Percentiles rank a stretch among this genome's conserved stretches.
Conservation (phyloP, 2,888 invertebrate genomes). For the Amphipyra berbera region DNA sequence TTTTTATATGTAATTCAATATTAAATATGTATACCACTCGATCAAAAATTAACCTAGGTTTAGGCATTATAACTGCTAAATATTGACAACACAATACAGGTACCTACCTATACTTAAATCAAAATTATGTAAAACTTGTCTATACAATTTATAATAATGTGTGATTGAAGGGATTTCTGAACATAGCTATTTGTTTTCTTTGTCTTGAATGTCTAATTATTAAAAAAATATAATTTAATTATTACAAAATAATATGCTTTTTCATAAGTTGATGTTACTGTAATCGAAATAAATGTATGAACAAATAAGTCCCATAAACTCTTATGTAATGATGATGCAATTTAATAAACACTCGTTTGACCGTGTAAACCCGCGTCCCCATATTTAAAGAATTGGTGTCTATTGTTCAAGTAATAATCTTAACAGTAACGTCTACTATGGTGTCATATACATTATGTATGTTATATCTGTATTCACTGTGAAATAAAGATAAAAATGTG, state of each 20-base stretch:
- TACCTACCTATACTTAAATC: constrained; percentile 32
- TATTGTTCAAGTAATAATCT: constrained; percentile 45
- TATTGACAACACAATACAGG: constrained; percentile 26
- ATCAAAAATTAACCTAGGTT: constrained; percentile 51
- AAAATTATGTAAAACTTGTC: constrained; percentile 49
- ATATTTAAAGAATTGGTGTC: constrained; percentile 51
- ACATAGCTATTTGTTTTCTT: constrained; percentile 28
- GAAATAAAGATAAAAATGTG: constrained; percentile 52
- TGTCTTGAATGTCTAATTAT: constrained; percentile 31
- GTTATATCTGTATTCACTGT: constrained; percentile 51
- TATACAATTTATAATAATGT: constrained; percentile 43
- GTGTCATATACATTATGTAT: constrained; percentile 53
- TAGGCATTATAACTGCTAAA: constrained; percentile 20
- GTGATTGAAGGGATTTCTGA: constrained; percentile 31
- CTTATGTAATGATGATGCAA: no score
- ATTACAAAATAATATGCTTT: constrained; percentile 26
- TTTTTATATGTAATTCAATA: constrained; percentile 51
- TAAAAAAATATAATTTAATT: constrained; percentile 19
- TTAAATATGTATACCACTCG: constrained; percentile 44
- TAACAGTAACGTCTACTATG: constrained; percentile 45
- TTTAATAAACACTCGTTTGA: constrained; percentile 5
- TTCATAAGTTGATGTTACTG: constrained; percentile 36
- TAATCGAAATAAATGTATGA: constrained; percentile 39
- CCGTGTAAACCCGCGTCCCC: constrained; percentile 21
- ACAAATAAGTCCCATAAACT: constrained; percentile 27